Base-by-base conservation (phyloP, 2,888 invertebrate genomes). In the Hypena proboscidalis region DNA sequence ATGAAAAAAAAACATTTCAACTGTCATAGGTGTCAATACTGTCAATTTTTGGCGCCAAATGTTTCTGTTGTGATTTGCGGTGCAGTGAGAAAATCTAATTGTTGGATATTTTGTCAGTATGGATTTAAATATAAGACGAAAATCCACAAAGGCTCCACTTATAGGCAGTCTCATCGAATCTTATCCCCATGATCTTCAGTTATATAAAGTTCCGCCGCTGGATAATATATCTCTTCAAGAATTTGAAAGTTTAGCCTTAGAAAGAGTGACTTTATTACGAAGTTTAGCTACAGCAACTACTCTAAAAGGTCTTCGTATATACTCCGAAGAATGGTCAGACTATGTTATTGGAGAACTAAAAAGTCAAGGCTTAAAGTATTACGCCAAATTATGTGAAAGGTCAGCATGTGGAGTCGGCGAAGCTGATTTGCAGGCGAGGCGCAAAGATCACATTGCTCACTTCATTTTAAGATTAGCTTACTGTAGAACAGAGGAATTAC, bases 391-490 rank as follows among this genome's bases (percentile, higher is more conserved):
- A 10, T 90, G 95, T 51, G 90, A 93, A 58, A 92, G 91, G 39
- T 84, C 87, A 36, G 92, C 87, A 22, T 91, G 86, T 63, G 85
- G 89, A 4, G 91, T 92, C 23, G 88, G 87, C 7, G 94, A 95
- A 49, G 72, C 84, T 1, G 94, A 95, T 69, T 75, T 94, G 26
- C 93, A 94, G 72, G 93, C 93, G 0, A 92, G 96, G 39, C 92
- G 93, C 19, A 93, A 93, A 50, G 99, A 99, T 83, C 95, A 97
- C 69, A 93, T 98, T 34, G 97, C 99, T 0, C 99, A 99, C 81
- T 99, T 96, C 78, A 96, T 99, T 64, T 90, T 99, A 2, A 92
- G 98, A 40, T 83, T 99, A 42, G 97, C 97, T 0, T 99, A 97
- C 82, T 98, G 98, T 74, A 93, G 96, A 68, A 95, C 95, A 11